These are phyloP conservation scores for Zoanthus gigantus DNA, from an alignment of 92 coral and sea anemone genomes.

Conservation along the genomic window DNA sequence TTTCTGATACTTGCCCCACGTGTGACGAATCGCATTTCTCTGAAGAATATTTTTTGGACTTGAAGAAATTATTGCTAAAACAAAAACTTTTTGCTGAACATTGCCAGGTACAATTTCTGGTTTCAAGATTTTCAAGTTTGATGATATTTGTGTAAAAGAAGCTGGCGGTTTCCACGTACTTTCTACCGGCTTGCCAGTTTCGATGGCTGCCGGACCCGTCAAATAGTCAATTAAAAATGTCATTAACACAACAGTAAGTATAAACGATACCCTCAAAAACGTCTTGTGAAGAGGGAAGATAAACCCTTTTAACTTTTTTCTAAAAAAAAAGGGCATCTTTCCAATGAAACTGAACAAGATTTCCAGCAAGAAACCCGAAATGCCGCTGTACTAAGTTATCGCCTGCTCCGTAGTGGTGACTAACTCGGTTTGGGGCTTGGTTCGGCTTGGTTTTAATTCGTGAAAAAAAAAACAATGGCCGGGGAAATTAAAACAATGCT, in stretches of 20 bases:
- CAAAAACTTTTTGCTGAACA: slow-evolving; percentile 25
- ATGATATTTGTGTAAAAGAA: neutral
- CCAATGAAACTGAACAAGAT: neutral
- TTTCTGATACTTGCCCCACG: slow-evolving; percentile 73
- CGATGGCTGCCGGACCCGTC: slow-evolving; percentile 20
- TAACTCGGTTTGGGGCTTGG: no score
- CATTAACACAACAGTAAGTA: slow-evolving; percentile 2
- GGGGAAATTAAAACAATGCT: no score
- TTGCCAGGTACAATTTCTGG: slow-evolving; percentile 52
- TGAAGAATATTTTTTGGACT: slow-evolving; percentile 65
- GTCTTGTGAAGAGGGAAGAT: slow-evolving; percentile 31
- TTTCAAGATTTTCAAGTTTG: slow-evolving; percentile 37
- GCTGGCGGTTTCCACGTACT: neutral
- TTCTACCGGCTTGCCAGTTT: neutral
- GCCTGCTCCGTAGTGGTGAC: neutral
- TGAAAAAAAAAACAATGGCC: no score
- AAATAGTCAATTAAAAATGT: slow-evolving; percentile 28
- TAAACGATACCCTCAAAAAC: neutral
- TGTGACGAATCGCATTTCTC: slow-evolving; percentile 67
- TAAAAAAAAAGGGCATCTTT: neutral
- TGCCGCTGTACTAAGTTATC: neutral
- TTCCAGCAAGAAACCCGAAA: neutral
- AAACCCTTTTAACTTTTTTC: neutral
- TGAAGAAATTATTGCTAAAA: slow-evolving; percentile 74
- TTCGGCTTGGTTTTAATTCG: no score